These are phyloP conservation scores for Argya squamiceps DNA, from an alignment of 2,797 vertebrate species.

Conservation along the genomic window DNA sequence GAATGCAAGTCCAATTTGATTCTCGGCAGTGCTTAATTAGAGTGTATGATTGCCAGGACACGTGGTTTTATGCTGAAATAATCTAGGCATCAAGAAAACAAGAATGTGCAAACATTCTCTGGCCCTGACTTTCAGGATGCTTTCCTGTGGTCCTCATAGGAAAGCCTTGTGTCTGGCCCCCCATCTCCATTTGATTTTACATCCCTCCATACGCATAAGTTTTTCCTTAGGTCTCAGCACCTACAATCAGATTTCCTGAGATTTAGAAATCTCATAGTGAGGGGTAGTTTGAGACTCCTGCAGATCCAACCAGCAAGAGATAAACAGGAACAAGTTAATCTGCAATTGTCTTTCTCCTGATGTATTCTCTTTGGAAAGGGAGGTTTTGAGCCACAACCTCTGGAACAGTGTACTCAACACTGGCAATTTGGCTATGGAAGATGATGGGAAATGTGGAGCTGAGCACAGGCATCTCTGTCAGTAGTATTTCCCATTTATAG, in stretches of 20 bases:
- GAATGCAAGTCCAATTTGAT: neutral
- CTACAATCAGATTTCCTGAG: neutral
- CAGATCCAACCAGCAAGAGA: neutral
- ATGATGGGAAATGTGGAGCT: neutral
- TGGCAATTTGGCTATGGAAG: neutral
- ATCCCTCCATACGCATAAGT: neutral
- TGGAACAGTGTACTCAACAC: neutral
- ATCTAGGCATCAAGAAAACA: neutral
- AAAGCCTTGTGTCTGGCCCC: rapidly evolving
- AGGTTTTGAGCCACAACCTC: neutral
- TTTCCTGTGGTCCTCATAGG: neutral
- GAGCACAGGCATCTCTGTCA: neutral
- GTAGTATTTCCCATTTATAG: neutral
- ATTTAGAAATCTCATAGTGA: neutral
- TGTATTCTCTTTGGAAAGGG: neutral
- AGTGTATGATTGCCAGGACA: rapidly evolving
- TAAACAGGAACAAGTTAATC: neutral
- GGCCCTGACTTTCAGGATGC: neutral
- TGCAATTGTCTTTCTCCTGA: neutral
- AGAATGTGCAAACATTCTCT: neutral
- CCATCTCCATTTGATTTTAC: neutral
- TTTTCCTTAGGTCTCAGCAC: neutral
- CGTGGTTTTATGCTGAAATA: neutral
- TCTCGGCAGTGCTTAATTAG: neutral
- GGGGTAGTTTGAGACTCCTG: neutral